These are phyloP conservation scores for Drosophila lacteicornis DNA, from an alignment of 1,140 invertebrate species.

Conservation along the genomic window DNA sequence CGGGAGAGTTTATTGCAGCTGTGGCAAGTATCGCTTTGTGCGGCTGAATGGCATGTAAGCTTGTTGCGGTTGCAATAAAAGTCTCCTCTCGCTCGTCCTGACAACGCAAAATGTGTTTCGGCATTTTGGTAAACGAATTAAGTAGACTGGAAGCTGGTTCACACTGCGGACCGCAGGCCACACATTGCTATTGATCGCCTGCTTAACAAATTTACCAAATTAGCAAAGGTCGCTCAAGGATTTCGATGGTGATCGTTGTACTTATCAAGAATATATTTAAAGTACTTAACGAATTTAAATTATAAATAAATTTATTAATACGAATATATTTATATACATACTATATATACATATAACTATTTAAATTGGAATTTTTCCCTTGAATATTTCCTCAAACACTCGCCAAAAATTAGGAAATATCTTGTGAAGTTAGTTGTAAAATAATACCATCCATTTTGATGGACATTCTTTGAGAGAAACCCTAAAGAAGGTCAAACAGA, in stretches of 20 bases:
- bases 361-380: too few relatives aligned
- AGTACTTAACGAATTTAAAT: too few relatives aligned
- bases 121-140: conserved; percentile 37
- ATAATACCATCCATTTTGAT: too few relatives aligned
- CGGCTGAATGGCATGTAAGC: conserved; percentile 63
- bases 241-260: background rate
- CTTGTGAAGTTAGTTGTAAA: too few relatives aligned
- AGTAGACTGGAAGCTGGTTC: conserved; percentile 28
- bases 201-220: conserved; percentile 11
- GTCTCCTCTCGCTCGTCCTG: conserved; percentile 33
- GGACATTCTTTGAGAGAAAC: too few relatives aligned
- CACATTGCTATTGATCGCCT: conserved; percentile 4
- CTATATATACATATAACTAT: too few relatives aligned
- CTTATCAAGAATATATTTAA: background rate
- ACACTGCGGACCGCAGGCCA: conserved; percentile 15
- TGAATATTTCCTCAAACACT: too few relatives aligned
- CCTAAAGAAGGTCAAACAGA: too few relatives aligned
- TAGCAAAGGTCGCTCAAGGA: conserved; percentile 1
- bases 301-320: too few relatives aligned
- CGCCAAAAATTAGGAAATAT: too few relatives aligned
- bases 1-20: conserved; percentile 58
- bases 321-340: too few relatives aligned
- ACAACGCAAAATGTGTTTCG: conserved; percentile 34
- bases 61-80: conserved; percentile 67
- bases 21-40: conserved; percentile 37